Evolutionary conservation across 1,140 invertebrate species (phyloP), one percentile per base, ranked within the genome.

Genomic region (Drosophila rufa): DNA sequence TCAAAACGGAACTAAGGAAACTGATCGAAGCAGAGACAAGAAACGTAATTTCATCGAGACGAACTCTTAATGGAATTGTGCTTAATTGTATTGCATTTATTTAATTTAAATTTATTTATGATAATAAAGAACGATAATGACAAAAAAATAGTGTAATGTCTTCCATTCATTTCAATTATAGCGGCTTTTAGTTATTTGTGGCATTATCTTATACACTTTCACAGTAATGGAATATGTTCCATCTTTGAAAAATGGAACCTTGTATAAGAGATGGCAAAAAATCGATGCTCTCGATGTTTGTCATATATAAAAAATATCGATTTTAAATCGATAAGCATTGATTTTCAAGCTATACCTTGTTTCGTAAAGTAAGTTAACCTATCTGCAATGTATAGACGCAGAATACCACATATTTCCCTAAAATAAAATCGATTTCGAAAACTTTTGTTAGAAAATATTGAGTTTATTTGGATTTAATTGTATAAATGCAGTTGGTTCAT

Each of bases 61-160:
- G 27, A 42, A 50, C 46, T 83, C 64, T 80, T 77, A 69, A 75
- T 89, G 81, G 65, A 91, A 82, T 85, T 82, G 82, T 90, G 85
- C 85, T 90, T 90, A 90, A 90, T 91, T 90, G 81, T 90, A 90
- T 90, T 90, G 85, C 85, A 90, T 90, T 90, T 90, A 90, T 90
- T 90, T 90, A 90, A 90, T 90, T 85, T 90, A 90, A 90, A 90
- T 85, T 67, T 91, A 91, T 90, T 90, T 90, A 85, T 91, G 71
- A 91, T 82, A 90, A 90, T 91, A 91, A 90, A 90, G 70, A 91
- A 90, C 80, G 78, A 89, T 84, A 90, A 91, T 69, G 80, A 76
- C 78, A 86, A 69, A 61, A 55, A 38, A 38, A 12, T 4, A 30
- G 9, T 22, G 9, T 12, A 59, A n/a, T 7, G 12, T 17, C 3